Evolutionary conservation across 2,113 vertebrate genomes (phyloP).

Genomic region (Haplochromis burtoni): DNA sequence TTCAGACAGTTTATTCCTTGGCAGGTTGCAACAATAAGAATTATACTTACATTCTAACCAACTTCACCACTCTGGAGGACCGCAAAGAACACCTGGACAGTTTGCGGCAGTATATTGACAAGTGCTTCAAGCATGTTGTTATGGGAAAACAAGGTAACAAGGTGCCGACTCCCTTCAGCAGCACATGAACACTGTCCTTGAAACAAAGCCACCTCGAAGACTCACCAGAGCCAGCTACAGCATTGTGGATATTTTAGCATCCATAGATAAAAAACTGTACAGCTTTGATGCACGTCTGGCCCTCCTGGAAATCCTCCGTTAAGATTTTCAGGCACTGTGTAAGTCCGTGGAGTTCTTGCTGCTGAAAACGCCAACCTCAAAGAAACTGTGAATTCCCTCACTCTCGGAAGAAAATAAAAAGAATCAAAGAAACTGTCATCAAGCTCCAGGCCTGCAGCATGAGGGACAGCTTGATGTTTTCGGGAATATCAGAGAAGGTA

Average conservation of each 20-base stretch:
- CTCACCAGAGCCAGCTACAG: not conserved
- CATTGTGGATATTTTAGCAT: not conserved
- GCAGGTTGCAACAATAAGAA: not conserved
- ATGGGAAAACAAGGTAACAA: not conserved
- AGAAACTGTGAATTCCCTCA: not conserved
- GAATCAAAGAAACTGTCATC: not conserved
- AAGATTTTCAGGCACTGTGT: not conserved
- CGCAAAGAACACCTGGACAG: not conserved
- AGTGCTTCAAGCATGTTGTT: not conserved
- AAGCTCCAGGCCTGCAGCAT: not conserved
- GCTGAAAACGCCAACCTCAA: not conserved
- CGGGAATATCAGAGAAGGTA: not conserved
- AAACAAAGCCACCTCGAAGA: not conserved
- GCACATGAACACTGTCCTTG: not conserved
- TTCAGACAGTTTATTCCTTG: not conserved
- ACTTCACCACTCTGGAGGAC: not conserved
- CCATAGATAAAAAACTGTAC: not conserved
- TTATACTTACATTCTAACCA: not conserved
- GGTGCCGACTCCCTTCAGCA: not conserved
- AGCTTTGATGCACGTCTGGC: not conserved
- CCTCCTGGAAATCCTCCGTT: not conserved
- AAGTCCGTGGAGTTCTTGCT: not conserved
- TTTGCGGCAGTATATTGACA: not conserved
- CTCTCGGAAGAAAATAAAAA: not conserved
- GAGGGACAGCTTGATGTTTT: not conserved